phyloP scores from a whole-genome alignment of 2,888 invertebrate genomes.

The Nymphalis urticae region DNA sequence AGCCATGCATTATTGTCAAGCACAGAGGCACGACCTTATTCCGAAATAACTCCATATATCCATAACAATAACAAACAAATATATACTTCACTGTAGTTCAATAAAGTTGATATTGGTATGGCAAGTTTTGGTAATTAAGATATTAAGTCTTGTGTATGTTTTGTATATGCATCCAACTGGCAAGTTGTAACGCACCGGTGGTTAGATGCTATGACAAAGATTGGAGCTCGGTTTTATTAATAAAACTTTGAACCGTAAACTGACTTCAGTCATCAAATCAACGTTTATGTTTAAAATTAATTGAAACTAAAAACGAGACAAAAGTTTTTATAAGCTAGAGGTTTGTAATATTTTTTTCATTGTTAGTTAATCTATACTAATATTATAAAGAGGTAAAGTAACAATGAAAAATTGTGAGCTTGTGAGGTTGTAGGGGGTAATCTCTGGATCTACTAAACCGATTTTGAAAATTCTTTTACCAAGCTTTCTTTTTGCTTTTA shows the following conservation, averaged over 20 bases:
- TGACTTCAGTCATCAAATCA: slow-evolving; percentile 39
- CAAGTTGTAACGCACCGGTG: slow-evolving; percentile 72
- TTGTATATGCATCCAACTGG: slow-evolving; percentile 69
- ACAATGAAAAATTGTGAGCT: too few species aligned
- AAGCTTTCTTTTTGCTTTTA: too few species aligned
- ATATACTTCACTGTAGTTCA: slow-evolving; percentile 1
- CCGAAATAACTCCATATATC: slow-evolving; percentile 44
- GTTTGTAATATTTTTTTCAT: neutral
- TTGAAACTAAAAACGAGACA: neutral
- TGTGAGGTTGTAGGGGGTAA: too few species aligned
- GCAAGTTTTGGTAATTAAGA: slow-evolving; percentile 23
- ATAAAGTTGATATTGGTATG: slow-evolving; percentile 37
- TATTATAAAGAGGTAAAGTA: too few species aligned
- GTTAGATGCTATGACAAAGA: slow-evolving; percentile 75
- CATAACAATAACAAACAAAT: slow-evolving; percentile 34
- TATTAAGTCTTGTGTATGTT: slow-evolving; percentile 35
- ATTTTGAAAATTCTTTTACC: too few species aligned
- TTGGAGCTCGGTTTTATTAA: slow-evolving; percentile 73
- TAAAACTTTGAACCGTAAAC: slow-evolving; percentile 34
- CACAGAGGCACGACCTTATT: slow-evolving; percentile 58
- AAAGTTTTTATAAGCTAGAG: neutral
- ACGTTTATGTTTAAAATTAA: slow-evolving; percentile 21
- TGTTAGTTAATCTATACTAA: too few species aligned
- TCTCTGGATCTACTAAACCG: too few species aligned
- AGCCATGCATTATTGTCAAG: slow-evolving; percentile 82